Evolutionary conservation across 2,797 vertebrate genomes (phyloP), one percentile per base, ranked within the genome.

Genomic region (Halcyon leucocephala): DNA sequence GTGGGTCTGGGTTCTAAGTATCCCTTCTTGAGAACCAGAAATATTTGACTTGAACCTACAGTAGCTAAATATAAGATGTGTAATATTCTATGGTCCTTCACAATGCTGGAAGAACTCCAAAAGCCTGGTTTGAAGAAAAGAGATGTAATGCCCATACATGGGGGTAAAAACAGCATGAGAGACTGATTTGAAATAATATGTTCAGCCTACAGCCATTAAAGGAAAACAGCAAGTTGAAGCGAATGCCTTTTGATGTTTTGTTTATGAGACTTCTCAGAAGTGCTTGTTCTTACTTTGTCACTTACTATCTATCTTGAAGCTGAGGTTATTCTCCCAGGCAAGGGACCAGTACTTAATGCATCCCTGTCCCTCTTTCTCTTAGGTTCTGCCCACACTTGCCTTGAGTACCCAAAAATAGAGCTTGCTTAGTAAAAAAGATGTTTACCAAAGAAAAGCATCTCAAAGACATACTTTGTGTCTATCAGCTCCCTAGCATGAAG

Each of bases 151-250:
- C 29, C 95, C 88, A 85, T 96, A 95, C 86, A 94, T 83, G 93
- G 93, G 67, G 92, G 58, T 93, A 95, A 96, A 95, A 95, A 87
- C 49, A 93, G 46, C 51, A 35, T 8, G 28, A 89, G 69, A 55
- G 78, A n/a, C 52, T 77, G 88, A 94, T 80, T 33, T 29, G 86
- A 72, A 94, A 72, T 70, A 82, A 81, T 44, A 60, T 25, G 42
- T 85, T 60, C 83, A 95, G 65, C 57, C 67, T 83, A 72, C 57
- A 92, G 57, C 94, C 93, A 91, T 95, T 85, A 95, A 94, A 97
- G 95, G 91, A 71, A 92, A 97, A 89, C 44, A 67, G 82, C 89
- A 93, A 74, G 77, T 35, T 12, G 26, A 89, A 89, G 58, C 3
- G 3, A 90, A 96, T 86, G 88, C 67, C 83, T 84, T 81, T 82